These are phyloP conservation scores for Fundulus diaphanus DNA, from an alignment of 2,797 vertebrate genomes.

Conservation along the genomic window DNA sequence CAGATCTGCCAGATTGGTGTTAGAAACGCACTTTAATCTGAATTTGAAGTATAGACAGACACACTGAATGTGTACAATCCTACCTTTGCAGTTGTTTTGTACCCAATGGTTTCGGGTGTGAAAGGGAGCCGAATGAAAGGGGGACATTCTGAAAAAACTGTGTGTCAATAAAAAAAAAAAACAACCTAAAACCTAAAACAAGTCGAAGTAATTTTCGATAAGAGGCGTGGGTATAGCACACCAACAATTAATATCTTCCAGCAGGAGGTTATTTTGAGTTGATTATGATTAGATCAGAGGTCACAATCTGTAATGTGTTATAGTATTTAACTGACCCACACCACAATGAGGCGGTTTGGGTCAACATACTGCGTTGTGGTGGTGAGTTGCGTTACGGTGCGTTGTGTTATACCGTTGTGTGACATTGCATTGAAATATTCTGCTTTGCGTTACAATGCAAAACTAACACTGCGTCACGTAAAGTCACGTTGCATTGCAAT, in stretches of 20 bases:
- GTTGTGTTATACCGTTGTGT: background rate
- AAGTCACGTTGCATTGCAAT: background rate
- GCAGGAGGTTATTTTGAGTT: background rate
- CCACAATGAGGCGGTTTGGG: background rate
- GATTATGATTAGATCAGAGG: background rate
- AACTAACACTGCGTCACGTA: too few relatives aligned
- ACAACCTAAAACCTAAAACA: too few relatives aligned
- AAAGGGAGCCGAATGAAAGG: background rate
- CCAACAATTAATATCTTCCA: background rate
- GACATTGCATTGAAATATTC: too few relatives aligned
- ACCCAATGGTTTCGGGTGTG: background rate
- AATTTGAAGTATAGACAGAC: conserved; percentile 2
- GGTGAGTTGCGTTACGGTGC: too few relatives aligned
- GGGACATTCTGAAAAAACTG: background rate
- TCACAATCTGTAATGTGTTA: background rate
- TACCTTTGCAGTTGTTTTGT: background rate
- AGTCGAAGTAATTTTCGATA: background rate
- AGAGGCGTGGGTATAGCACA: background rate
- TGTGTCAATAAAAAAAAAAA: too few relatives aligned
- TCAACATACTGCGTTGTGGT: too few relatives aligned
- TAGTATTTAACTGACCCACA: background rate
- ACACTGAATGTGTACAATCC: background rate
- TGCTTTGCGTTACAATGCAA: too few relatives aligned
- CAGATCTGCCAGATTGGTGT: background rate
- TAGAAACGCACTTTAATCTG: background rate